These are phyloP conservation scores for Shargacucullia verbasci DNA, from an alignment of 2,888 invertebrate genomes.

Conservation along the genomic window DNA sequence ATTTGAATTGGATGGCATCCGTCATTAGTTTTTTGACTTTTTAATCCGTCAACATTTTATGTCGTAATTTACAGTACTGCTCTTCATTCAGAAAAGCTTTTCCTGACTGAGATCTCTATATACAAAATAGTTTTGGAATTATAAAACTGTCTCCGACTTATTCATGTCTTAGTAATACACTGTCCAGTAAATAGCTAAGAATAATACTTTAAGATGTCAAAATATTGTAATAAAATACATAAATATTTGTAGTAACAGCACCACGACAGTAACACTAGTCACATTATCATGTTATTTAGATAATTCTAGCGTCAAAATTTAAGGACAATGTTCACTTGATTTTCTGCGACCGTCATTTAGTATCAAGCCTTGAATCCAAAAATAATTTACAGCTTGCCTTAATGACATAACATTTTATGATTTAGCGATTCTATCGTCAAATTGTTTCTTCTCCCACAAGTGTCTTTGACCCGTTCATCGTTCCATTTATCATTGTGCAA, in stretches of 20 bases:
- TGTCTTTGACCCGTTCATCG: slow-evolving; percentile 83
- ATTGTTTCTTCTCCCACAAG: slow-evolving; percentile 63
- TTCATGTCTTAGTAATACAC: slow-evolving; percentile 9
- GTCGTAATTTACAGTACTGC: not conserved
- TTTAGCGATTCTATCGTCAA: slow-evolving; percentile 59
- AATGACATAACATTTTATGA: slow-evolving; percentile 71
- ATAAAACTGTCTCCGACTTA: too few species aligned
- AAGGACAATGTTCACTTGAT: too few species aligned
- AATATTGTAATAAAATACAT: slow-evolving; percentile 12
- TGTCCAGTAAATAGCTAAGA: slow-evolving; percentile 12
- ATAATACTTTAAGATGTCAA: slow-evolving; percentile 9
- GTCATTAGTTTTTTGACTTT: slow-evolving; percentile 21
- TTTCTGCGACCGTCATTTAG: too few species aligned
- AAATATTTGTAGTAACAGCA: not conserved
- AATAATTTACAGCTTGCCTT: slow-evolving; percentile 51
- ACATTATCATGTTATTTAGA: not conserved
- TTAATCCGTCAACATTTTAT: not conserved
- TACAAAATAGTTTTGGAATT: too few species aligned
- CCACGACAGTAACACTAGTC: not conserved
- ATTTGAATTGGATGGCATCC: slow-evolving; percentile 33
- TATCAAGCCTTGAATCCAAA: not conserved
- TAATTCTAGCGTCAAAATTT: not conserved
- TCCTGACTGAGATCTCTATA: slow-evolving; percentile 16
- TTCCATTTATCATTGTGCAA: slow-evolving; percentile 77
- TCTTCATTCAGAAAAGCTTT: slow-evolving; percentile 19